Percentiles rank a stretch among this genome's conserved stretches.
Evolutionary conservation across 2,113 vertebrate species (phyloP).

Genomic region (Urocolius indicus): DNA sequence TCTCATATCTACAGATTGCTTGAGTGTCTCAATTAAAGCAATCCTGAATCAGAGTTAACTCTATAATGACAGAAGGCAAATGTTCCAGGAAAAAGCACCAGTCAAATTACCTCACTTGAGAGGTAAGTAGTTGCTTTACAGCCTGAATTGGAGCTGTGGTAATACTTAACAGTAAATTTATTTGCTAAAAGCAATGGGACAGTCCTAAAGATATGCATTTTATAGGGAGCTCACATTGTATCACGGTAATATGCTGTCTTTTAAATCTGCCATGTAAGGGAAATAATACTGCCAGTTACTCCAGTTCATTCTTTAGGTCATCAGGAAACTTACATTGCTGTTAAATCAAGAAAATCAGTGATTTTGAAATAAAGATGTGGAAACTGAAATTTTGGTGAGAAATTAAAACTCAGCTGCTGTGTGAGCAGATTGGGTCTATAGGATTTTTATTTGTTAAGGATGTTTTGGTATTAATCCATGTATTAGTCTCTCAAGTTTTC

Average conservation of each 20-base stretch:
- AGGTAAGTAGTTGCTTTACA: neutral
- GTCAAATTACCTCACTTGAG: neutral
- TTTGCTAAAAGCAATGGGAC: neutral
- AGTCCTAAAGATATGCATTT: neutral
- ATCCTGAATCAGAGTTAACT: neutral
- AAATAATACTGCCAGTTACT: neutral
- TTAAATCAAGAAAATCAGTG: neutral
- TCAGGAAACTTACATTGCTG: neutral
- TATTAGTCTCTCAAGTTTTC: neutral
- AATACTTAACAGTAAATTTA: neutral
- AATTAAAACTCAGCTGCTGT: neutral
- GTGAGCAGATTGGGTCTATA: neutral
- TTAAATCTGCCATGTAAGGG: neutral
- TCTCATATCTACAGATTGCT: neutral
- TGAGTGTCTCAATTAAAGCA: neutral
- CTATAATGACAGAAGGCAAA: neutral
- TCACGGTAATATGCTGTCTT: too few species aligned
- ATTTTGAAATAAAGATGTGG: neutral
- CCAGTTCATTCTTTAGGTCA: neutral
- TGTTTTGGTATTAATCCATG: neutral
- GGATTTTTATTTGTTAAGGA: neutral
- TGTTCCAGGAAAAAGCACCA: neutral
- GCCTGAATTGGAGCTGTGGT: neutral
- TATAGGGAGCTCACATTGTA: neutral
- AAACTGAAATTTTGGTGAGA: neutral